Evolutionary conservation across 2,113 vertebrate species (phyloP).

Genomic region (Serilophus lunatus): DNA sequence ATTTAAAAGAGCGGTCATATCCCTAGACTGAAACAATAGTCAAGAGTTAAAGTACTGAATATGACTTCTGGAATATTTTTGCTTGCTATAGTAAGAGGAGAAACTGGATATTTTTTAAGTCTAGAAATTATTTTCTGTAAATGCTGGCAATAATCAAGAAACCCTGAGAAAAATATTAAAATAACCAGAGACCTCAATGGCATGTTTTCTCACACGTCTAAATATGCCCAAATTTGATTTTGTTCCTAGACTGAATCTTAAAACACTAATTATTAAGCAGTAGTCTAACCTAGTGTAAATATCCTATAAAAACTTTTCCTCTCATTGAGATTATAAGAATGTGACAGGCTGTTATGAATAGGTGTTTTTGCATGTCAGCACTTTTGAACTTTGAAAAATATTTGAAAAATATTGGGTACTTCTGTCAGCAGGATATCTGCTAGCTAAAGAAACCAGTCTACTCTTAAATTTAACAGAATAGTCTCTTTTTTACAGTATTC

Average conservation of each 20-base stretch:
- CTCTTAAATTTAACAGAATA: background rate
- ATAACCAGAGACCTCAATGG: background rate
- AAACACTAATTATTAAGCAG: background rate
- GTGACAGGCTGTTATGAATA: background rate
- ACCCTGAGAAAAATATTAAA: background rate
- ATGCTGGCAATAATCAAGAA: background rate
- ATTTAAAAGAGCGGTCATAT: background rate
- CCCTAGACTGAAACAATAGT: background rate
- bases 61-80: background rate
- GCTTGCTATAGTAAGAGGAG: background rate
- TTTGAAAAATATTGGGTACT: background rate
- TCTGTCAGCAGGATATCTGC: background rate
- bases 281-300: background rate
- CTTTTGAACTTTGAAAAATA: too few species aligned
- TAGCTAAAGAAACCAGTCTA: background rate
- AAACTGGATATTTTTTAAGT: background rate
- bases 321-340: background rate
- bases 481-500: background rate
- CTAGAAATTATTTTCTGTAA: background rate
- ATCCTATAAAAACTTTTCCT: background rate
- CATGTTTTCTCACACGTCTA: background rate
- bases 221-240: background rate
- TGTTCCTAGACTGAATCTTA: background rate
- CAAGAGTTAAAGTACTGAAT: background rate
- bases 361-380: background rate